A percentile compares a stretch with the other conserved stretches of the same genome.
Conservation (phyloP, 2,888 invertebrate species). For the Sycophila texana region DNA sequence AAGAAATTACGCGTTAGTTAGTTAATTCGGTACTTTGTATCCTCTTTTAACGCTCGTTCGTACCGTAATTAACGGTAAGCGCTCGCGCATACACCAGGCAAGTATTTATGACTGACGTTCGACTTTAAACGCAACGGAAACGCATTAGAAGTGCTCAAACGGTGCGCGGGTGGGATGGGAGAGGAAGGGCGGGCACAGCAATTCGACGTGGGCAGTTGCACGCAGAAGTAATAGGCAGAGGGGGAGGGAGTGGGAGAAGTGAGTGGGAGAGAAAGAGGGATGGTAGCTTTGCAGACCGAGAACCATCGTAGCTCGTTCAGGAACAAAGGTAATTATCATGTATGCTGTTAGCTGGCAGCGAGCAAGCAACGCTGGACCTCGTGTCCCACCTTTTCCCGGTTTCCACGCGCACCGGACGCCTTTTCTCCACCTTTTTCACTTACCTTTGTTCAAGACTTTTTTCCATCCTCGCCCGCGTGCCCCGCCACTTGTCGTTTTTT, state of each 20-base stretch:
- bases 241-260: not conserved
- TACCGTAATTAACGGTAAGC: constrained; percentile 2
- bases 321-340: constrained; percentile 68
- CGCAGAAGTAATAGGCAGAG: constrained; percentile 6
- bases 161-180: not conserved
- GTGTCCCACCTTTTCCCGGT: not conserved
- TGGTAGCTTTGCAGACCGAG: constrained; percentile 41
- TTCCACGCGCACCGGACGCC: not conserved
- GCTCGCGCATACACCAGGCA: not conserved
- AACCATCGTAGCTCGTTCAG: constrained; percentile 65
- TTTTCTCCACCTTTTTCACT: constrained; percentile 2
- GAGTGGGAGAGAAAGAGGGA: constrained; percentile 5
- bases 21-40: too few relatives aligned
- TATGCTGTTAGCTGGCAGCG: constrained; percentile 61
- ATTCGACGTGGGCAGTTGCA: constrained; percentile 16
- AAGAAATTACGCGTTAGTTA: too few relatives aligned
- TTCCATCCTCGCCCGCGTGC: not conserved
- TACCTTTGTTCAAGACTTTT: not conserved
- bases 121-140: constrained; percentile 52
- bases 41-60: constrained; percentile 24
- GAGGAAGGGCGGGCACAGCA: not conserved
- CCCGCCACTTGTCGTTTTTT: too few relatives aligned
- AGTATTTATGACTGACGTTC: too few relatives aligned
- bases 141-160: constrained; percentile 52
- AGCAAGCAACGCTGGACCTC: constrained; percentile 23